These are phyloP conservation scores for Chlamydotis undulata DNA, from an alignment of 2,113 vertebrate species.

Conservation along the genomic window DNA sequence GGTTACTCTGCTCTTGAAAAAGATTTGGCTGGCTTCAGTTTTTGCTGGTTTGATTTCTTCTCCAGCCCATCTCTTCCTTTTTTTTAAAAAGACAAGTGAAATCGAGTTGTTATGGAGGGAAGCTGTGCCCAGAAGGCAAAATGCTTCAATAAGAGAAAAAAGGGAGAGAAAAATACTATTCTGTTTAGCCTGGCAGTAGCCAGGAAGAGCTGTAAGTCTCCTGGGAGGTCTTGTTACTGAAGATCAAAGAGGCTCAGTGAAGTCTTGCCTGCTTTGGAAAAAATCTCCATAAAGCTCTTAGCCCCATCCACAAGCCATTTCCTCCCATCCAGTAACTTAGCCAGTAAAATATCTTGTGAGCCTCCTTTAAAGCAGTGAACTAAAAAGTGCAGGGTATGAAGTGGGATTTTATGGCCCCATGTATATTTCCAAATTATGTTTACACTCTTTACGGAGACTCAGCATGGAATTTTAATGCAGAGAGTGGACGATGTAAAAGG, in stretches of 20 bases:
- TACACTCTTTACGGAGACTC: neutral
- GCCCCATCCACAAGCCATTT: neutral
- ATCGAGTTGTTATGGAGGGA: neutral
- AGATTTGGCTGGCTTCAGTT: neutral
- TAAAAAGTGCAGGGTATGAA: neutral
- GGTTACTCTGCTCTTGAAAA: neutral
- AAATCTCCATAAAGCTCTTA: constrained; percentile 27
- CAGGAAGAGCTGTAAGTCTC: constrained; percentile 23
- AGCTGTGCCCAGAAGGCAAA: constrained; percentile 6
- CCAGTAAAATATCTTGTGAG: neutral
- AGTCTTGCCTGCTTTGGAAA: constrained; percentile 38
- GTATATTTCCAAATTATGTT: neutral
- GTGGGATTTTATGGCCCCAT: neutral
- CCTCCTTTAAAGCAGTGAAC: neutral
- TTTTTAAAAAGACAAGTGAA: neutral
- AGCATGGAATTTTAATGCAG: neutral
- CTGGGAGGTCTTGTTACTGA: constrained; percentile 20
- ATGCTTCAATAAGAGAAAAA: constrained; percentile 12
- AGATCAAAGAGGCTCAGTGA: constrained; percentile 40
- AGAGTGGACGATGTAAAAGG: neutral
- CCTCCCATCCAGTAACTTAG: neutral
- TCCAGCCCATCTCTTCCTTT: neutral
- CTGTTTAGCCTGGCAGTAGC: neutral
- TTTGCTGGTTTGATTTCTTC: neutral
- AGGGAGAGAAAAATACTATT: neutral